These are phyloP conservation scores for Sitta carolinensis DNA, from an alignment of 2,797 vertebrate species.

Conservation along the genomic window DNA sequence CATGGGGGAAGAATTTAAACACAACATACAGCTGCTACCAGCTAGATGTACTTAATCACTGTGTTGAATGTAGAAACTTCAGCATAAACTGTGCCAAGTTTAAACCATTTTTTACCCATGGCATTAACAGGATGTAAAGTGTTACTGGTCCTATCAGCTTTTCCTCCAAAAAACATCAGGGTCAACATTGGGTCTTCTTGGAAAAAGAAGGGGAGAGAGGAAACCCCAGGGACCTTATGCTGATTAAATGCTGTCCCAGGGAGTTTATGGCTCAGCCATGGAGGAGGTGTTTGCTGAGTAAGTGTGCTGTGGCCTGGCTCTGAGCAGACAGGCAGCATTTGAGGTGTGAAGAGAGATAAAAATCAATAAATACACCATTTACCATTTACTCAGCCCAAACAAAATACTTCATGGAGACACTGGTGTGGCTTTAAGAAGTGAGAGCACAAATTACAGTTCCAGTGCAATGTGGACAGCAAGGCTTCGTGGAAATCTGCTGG, in stretches of 20 bases:
- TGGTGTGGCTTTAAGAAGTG: not conserved
- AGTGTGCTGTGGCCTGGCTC: not conserved
- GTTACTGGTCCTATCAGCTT: not conserved
- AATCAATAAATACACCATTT: constrained; percentile 40
- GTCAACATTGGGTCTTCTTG: not conserved
- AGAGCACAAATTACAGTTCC: not conserved
- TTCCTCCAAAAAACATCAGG: not conserved
- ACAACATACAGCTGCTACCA: not conserved
- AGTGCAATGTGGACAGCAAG: not conserved
- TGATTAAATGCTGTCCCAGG: not conserved
- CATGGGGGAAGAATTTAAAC: not conserved
- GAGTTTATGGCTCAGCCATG: not conserved
- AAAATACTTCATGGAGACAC: not conserved
- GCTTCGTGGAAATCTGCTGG: not conserved
- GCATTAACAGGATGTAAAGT: not conserved
- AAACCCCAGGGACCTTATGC: not conserved
- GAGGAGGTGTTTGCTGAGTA: not conserved
- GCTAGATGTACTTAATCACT: not conserved
- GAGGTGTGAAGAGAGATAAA: constrained; percentile 30
- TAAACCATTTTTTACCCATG: not conserved
- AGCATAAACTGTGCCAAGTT: not conserved
- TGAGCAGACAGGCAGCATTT: not conserved
- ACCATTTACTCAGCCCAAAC: constrained; percentile 33
- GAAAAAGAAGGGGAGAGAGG: not conserved
- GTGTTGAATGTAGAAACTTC: not conserved